phyloP scores from a whole-genome alignment of 2,113 vertebrate genomes.

The Sciurus niger region DNA sequence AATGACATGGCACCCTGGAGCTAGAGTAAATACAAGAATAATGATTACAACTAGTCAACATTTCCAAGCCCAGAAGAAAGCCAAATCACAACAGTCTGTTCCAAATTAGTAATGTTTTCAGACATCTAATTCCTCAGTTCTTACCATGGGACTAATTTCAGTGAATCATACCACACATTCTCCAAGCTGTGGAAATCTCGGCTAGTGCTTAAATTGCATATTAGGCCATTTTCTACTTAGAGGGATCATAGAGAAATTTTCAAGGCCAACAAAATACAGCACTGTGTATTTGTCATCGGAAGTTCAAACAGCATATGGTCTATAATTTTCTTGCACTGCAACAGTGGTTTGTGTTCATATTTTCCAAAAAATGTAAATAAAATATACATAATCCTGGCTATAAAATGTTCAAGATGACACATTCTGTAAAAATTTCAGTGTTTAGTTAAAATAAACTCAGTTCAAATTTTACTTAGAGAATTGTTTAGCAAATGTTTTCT shows the following conservation, averaged over 20 bases:
- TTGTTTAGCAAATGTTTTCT: not conserved
- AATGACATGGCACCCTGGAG: not conserved
- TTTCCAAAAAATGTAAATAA: not conserved
- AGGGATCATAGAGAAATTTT: not conserved
- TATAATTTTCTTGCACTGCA: not conserved
- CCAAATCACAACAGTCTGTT: slow-evolving; percentile 61
- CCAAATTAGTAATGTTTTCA: slow-evolving; percentile 64
- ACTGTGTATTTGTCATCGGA: not conserved
- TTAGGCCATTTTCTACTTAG: not conserved
- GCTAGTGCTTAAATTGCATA: not conserved
- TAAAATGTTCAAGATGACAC: not conserved
- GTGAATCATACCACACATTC: not conserved
- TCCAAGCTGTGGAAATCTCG: not conserved
- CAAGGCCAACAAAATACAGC: not conserved
- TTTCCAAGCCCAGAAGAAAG: slow-evolving; percentile 58
- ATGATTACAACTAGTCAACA: slow-evolving; percentile 3
- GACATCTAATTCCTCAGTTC: slow-evolving; percentile 44
- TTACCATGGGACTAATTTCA: slow-evolving; percentile 46
- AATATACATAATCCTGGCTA: not conserved
- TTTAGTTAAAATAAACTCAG: not conserved
- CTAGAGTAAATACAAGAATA: slow-evolving; percentile 64
- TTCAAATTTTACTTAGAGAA: not conserved
- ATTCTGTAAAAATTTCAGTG: slow-evolving; percentile 31
- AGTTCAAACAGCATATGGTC: not conserved
- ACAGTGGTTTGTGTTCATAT: not conserved